Evolutionary conservation across 2,797 vertebrate genomes (phyloP).

Genomic region (Diplodus sargus): DNA sequence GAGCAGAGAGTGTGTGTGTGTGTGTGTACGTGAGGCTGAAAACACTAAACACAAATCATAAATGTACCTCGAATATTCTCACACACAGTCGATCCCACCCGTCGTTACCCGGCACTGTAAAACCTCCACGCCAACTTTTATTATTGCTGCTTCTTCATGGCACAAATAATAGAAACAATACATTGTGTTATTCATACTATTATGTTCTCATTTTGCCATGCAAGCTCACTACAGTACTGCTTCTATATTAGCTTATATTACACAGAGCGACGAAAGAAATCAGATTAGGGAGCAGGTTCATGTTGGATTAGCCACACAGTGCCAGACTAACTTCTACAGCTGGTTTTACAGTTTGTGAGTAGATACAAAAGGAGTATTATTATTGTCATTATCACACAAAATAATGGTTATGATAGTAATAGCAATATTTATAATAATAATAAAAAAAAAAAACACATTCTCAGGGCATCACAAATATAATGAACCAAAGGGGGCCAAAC

Average conservation of each 20-base stretch:
- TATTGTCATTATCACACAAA: constrained; percentile 76
- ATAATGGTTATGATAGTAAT: constrained; percentile 70
- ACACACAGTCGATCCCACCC: constrained; percentile 35
- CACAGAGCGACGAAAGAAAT: constrained; percentile 72
- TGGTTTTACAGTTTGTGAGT: constrained; percentile 86
- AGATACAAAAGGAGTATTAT: constrained; percentile 84
- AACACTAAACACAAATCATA: constrained; percentile 6
- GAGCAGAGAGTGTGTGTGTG: constrained; percentile 11
- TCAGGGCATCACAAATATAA: constrained; percentile 88
- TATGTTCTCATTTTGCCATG: constrained; percentile 85
- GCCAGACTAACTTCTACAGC: constrained; percentile 84
- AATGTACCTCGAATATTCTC: constrained; percentile 45
- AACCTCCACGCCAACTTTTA: constrained; percentile 69
- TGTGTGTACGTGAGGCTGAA: constrained; percentile 9
- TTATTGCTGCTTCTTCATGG: constrained; percentile 93
- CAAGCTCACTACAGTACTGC: constrained; percentile 87
- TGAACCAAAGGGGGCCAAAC: constrained; percentile 83
- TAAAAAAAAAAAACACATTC: constrained; percentile 81
- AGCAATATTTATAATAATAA: constrained; percentile 79
- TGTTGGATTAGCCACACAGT: constrained; percentile 77
- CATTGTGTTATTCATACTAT: constrained; percentile 74
- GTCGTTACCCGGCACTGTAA: constrained; percentile 49
- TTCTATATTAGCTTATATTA: constrained; percentile 78
- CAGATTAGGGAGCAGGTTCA: constrained; percentile 52
- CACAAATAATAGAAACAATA: constrained; percentile 88